Evolutionary conservation across 2,888 invertebrate species (phyloP).

Genomic region (Ypsolopha scabrella): DNA sequence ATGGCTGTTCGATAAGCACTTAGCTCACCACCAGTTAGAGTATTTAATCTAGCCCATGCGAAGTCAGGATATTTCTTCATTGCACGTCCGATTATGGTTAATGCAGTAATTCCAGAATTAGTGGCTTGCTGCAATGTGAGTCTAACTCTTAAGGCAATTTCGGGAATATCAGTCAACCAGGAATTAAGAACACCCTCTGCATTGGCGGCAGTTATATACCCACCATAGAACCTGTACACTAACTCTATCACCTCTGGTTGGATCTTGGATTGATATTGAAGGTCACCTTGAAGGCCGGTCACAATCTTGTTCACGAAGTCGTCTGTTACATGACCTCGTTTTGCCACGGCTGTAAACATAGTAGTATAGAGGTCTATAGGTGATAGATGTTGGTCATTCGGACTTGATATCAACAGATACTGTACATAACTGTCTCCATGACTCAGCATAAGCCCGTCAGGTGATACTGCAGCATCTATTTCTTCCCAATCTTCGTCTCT

Average conservation of each 20-base stretch:
- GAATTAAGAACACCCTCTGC: not conserved
- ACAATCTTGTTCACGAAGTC: not conserved
- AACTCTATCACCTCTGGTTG: not conserved
- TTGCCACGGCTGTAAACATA: not conserved
- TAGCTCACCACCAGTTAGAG: not conserved
- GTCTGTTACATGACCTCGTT: not conserved
- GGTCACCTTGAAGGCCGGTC: not conserved
- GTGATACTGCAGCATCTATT: too few relatives aligned
- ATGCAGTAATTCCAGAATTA: not conserved
- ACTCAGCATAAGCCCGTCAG: too few relatives aligned
- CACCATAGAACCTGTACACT: conserved; percentile 1
- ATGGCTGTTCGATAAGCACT: not conserved
- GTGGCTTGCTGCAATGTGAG: not conserved
- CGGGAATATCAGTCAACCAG: not conserved
- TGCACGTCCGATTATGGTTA: not conserved
- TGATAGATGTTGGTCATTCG: not conserved
- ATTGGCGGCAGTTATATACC: not conserved
- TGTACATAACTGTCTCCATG: not conserved
- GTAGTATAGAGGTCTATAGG: not conserved
- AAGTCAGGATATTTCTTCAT: not conserved
- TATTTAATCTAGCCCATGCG: not conserved
- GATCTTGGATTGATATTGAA: not conserved
- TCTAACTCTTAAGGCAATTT: not conserved
- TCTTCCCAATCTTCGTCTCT: too few relatives aligned
- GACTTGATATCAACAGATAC: not conserved